These are phyloP conservation scores for Plectropomus leopardus DNA, from an alignment of 2,113 vertebrate species.

Conservation along the genomic window DNA sequence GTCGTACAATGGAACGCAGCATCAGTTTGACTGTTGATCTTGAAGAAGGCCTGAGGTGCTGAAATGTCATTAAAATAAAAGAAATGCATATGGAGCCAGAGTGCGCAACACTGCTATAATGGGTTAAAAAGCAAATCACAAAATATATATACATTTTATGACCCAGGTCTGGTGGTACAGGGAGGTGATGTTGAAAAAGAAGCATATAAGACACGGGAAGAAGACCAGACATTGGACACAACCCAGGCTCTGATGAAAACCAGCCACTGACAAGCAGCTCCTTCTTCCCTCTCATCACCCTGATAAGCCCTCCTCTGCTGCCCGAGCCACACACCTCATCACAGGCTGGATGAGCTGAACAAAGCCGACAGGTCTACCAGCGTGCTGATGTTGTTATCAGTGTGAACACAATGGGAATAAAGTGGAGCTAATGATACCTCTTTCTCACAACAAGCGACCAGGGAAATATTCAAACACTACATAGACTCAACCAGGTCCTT, in stretches of 20 bases:
- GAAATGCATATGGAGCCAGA: too few relatives aligned
- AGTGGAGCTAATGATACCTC: slow-evolving; percentile 47
- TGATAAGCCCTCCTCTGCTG: slow-evolving; percentile 67
- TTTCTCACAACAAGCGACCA: slow-evolving; percentile 14
- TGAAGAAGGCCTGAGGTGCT: too few relatives aligned
- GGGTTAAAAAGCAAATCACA: neutral
- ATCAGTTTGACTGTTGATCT: too few relatives aligned
- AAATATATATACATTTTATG: neutral
- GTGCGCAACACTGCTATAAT: too few relatives aligned
- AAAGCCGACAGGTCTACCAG: slow-evolving; percentile 53
- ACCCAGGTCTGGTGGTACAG: neutral
- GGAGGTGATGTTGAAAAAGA: neutral
- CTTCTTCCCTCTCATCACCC: slow-evolving; percentile 68
- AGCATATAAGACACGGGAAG: neutral
- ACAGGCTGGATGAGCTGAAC: slow-evolving; percentile 43
- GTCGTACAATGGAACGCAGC: too few relatives aligned
- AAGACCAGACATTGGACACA: slow-evolving; percentile 47
- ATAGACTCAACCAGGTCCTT: neutral
- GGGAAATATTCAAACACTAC: neutral
- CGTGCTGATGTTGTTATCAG: slow-evolving; percentile 67
- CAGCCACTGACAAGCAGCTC: slow-evolving; percentile 65
- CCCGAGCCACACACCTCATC: slow-evolving; percentile 58
- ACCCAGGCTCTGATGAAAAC: slow-evolving; percentile 56
- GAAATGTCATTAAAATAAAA: too few relatives aligned
- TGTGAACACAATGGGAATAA: slow-evolving; percentile 48